These are phyloP conservation scores for Cosmia pyralina DNA, from an alignment of 2,888 invertebrate genomes.

Conservation along the genomic window DNA sequence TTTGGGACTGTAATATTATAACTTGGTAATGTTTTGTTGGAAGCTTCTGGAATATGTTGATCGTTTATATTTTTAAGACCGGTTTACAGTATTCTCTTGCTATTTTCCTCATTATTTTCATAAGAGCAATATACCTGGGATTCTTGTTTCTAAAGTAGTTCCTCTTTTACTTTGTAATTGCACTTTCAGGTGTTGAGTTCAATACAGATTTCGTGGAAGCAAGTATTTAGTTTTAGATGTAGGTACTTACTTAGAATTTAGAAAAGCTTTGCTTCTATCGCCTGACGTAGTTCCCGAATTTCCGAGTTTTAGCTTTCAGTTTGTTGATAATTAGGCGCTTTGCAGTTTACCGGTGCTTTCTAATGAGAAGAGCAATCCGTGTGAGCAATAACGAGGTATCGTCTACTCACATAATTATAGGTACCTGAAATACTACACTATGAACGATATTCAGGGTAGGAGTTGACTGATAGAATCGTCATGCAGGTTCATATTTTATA, in stretches of 20 bases:
- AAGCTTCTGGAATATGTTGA: not conserved
- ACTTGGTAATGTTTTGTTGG: slow-evolving; percentile 5
- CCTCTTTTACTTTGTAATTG: slow-evolving; percentile 6
- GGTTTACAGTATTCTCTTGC: not conserved
- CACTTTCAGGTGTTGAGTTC: slow-evolving; percentile 13
- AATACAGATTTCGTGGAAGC: slow-evolving; percentile 22
- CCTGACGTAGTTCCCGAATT: slow-evolving; percentile 43
- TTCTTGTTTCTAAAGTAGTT: slow-evolving; percentile 2
- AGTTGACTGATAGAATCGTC: too few species aligned
- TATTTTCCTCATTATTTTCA: slow-evolving; percentile 12
- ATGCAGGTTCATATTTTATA: too few species aligned
- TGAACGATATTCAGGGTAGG: too few species aligned
- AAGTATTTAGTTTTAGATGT: slow-evolving; percentile 37
- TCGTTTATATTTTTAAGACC: slow-evolving; percentile 2
- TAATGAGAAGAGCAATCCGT: slow-evolving; percentile 31
- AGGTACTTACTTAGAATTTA: slow-evolving; percentile 28
- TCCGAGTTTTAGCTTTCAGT: slow-evolving; percentile 31
- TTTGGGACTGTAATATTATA: slow-evolving; percentile 2
- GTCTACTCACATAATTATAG: not conserved
- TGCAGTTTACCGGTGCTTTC: slow-evolving; percentile 30
- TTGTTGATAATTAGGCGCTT: slow-evolving; percentile 54
- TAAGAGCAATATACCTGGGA: slow-evolving; percentile 18
- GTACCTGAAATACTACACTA: too few species aligned
- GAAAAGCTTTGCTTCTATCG: slow-evolving; percentile 34
- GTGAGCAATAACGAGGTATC: slow-evolving; percentile 8